phyloP scores from a whole-genome alignment of 2,888 invertebrate species.

The Asteroscopus sphinx region DNA sequence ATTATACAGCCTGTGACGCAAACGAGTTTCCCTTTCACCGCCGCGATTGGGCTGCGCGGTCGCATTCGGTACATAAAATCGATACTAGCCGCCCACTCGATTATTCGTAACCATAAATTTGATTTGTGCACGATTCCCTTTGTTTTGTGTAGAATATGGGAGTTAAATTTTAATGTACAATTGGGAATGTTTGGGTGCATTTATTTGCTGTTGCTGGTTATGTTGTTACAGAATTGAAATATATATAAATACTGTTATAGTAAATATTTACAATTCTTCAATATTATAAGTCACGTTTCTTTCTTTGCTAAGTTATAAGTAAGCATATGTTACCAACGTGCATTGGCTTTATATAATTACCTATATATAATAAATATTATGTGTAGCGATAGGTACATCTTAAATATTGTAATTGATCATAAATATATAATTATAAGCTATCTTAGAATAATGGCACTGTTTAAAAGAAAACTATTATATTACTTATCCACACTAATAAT shows the following conservation, averaged over 20 bases:
- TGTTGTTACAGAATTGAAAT: not conserved
- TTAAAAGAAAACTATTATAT: not conserved
- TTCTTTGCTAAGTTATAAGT: constrained; percentile 8
- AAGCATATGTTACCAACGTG: constrained; percentile 2
- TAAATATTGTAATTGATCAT: constrained; percentile 10
- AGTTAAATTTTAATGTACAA: constrained; percentile 17
- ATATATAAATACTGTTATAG: not conserved
- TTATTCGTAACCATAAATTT: constrained; percentile 63
- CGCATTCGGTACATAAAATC: constrained; percentile 62
- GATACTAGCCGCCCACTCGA: constrained; percentile 63
- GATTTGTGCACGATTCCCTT: constrained; percentile 52
- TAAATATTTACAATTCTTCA: no score
- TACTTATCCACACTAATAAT: no score
- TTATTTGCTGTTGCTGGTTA: not conserved
- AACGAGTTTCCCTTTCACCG: constrained; percentile 83
- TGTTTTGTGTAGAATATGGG: constrained; percentile 42
- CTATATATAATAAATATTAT: no score
- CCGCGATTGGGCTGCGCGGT: constrained; percentile 69
- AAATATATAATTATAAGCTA: constrained; percentile 10
- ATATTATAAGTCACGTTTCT: constrained; percentile 11
- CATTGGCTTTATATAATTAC: not conserved
- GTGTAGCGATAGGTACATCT: constrained; percentile 10
- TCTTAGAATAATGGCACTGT: constrained; percentile 5
- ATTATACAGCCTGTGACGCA: constrained; percentile 75
- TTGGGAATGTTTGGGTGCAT: constrained; percentile 4